Percentiles rank a stretch among this genome's conserved stretches.
phyloP scores from a whole-genome alignment of 2,888 invertebrate genomes.

The Hirtodrosophila trivittata region DNA sequence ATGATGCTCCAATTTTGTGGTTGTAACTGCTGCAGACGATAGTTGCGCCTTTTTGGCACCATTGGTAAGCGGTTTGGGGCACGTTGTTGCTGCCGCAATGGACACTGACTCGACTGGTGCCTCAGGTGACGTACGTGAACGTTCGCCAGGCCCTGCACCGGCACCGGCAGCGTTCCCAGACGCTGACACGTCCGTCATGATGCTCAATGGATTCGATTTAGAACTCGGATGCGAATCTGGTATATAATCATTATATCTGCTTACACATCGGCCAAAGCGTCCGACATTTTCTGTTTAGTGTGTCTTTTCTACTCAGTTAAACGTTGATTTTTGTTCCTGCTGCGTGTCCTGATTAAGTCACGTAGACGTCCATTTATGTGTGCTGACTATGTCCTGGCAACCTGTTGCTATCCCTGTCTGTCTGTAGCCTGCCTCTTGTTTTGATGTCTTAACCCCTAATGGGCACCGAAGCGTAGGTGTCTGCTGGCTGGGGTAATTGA shows the following conservation, averaged over 20 bases:
- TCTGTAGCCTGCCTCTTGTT: conserved; percentile 14
- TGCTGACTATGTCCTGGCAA: conserved; percentile 26
- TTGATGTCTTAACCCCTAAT: conserved; percentile 41
- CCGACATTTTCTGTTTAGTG: conserved; percentile 26
- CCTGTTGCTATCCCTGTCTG: conserved; percentile 50
- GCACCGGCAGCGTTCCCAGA: conserved; percentile 53
- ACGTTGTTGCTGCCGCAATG: conserved; percentile 26
- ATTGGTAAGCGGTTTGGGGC: conserved; percentile 67
- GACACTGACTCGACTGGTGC: conserved; percentile 38
- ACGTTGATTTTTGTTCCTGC: conserved; percentile 28
- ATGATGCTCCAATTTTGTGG: conserved; percentile 55
- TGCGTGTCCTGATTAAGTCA: conserved; percentile 63
- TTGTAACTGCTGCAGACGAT: conserved; percentile 26
- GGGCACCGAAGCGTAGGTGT: conserved; percentile 36
- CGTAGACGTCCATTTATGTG: conserved; percentile 62
- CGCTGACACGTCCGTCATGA: conserved; percentile 77
- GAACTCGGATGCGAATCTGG: conserved; percentile 14
- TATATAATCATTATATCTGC: conserved; percentile 43
- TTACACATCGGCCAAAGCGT: conserved; percentile 13
- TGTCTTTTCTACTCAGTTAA: conserved; percentile 16
- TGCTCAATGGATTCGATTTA: conserved; percentile 40
- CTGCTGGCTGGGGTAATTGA: conserved; percentile 58
- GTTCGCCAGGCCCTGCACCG: conserved; percentile 34
- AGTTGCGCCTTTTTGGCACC: conserved; percentile 59
- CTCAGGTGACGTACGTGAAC: conserved; percentile 39